Evolutionary conservation across 2,797 vertebrate species (phyloP).

Genomic region (Buphagus erythrorhynchus): DNA sequence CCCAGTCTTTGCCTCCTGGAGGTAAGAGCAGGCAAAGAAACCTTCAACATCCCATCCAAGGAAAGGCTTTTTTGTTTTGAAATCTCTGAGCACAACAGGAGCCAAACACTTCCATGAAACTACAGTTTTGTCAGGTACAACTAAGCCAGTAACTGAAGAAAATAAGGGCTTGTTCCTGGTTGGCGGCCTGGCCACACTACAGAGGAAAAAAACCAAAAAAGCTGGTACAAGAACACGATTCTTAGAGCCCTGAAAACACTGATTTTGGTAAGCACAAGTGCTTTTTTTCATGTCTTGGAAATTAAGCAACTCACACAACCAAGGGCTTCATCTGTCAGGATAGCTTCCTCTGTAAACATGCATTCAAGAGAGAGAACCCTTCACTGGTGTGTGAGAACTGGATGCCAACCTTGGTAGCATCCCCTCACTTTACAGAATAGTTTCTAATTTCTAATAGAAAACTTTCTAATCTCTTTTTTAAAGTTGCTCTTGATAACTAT

Average conservation of each 20-base stretch:
- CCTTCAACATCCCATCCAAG: not conserved
- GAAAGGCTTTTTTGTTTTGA: not conserved
- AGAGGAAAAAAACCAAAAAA: not conserved
- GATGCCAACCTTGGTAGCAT: not conserved
- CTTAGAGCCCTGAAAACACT: not conserved
- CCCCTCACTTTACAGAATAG: not conserved
- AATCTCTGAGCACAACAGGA: not conserved
- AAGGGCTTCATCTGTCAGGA: not conserved
- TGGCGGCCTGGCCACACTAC: not conserved
- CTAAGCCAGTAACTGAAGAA: conserved; percentile 6
- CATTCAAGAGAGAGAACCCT: not conserved
- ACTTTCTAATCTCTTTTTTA: not conserved
- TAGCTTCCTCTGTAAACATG: rapidly evolving
- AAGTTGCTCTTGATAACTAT: not conserved
- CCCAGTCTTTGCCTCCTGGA: not conserved
- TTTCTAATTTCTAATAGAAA: not conserved
- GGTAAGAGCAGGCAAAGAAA: not conserved
- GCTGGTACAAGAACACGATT: rapidly evolving
- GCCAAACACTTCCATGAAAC: not conserved
- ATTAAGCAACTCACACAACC: not conserved
- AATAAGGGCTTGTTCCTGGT: not conserved
- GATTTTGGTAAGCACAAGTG: not conserved
- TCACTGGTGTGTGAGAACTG: not conserved
- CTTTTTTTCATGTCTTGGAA: not conserved
- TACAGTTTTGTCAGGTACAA: not conserved